These are phyloP conservation scores for Panorpa germanica DNA, from an alignment of 2,888 invertebrate genomes.

Conservation along the genomic window DNA sequence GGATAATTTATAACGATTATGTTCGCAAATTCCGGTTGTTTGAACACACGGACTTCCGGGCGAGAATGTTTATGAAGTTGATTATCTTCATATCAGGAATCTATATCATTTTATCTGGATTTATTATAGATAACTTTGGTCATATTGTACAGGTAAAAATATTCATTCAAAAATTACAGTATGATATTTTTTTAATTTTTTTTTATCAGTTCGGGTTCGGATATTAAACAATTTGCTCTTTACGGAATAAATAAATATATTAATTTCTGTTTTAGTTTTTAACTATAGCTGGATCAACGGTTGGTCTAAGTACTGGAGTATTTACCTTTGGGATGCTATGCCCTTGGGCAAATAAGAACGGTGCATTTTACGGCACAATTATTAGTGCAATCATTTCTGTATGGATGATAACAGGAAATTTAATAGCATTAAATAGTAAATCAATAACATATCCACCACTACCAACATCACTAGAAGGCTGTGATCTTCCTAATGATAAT, in stretches of 20 bases:
- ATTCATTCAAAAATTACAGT: no score
- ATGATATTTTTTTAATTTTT: no score
- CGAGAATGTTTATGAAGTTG: constrained; percentile 28
- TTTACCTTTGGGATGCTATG: constrained; percentile 44
- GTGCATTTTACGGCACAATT: constrained; percentile 17
- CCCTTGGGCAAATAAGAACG: constrained; percentile 40
- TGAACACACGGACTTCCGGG: constrained; percentile 23
- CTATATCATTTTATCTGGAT: constrained; percentile 35
- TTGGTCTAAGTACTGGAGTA: constrained; percentile 42
- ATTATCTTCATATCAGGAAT: constrained; percentile 27
- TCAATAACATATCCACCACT: constrained; percentile 17
- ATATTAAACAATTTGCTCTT: constrained; percentile 28
- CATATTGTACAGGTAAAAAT: no score
- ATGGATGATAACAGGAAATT: constrained; percentile 20
- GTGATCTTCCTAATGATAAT: no score
- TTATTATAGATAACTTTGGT: constrained; percentile 22
- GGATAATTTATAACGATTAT: constrained; percentile 35
- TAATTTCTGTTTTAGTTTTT: no score
- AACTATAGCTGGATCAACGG: constrained; percentile 26
- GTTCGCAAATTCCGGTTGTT: constrained; percentile 23
- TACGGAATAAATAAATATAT: constrained; percentile 27
- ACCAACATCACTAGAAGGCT: constrained; percentile 18
- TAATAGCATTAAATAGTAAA: constrained; percentile 17
- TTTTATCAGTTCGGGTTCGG: no score
- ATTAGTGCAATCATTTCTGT: constrained; percentile 18